Base-by-base conservation (phyloP, 2,888 invertebrate genomes). In the Lithophane semibrunnea region DNA sequence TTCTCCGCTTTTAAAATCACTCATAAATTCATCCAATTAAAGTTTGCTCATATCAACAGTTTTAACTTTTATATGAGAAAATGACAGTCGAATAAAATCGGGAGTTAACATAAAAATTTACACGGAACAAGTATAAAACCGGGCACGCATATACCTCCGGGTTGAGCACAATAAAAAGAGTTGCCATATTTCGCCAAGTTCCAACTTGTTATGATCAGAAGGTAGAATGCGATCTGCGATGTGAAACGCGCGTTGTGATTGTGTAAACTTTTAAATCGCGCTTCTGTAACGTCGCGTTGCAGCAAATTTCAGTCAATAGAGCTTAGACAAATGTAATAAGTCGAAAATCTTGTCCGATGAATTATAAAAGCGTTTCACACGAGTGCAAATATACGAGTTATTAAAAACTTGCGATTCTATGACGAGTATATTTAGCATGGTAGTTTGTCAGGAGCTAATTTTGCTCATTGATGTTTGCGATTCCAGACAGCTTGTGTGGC, bases 161-260 rank as follows among this genome's bases (percentile, higher is more conserved):
- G 86, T 85, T 83, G 86, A 87, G 89, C 88, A 92, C 91, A 92
- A 93, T 94, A 94, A 94, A 94, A 93, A 91, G 90, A 93, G 90
- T 90, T 87, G 92, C 92, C 92, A 93, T 94, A 94, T 94, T 93
- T 93, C 89, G 89, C 89, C 79, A 91, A 93, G 91, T 94, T 93
- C 82, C 85, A 91, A 92, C 92, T 94, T 95, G 94, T 94, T 95
- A 95, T 94, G 93, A 94, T 92, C 93, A 92, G 89, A 90, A 88
- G 89, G 91, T 92, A 89, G 88, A 89, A 89, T 84, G 88, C 87
- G 90, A 89, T 89, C 81, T 84, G 82, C 80, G 88, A 90, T 86
- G 88, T 86, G 88, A 88, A 89, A 90, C 90, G 86, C 86, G 88
- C 83, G 75, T 86, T 86, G 87, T 89, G 91, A 93, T 93, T 93